Evolutionary conservation across 1,140 invertebrate genomes (phyloP), one percentile per base, ranked within the genome.

Genomic region (Cotesia glomerata): DNA sequence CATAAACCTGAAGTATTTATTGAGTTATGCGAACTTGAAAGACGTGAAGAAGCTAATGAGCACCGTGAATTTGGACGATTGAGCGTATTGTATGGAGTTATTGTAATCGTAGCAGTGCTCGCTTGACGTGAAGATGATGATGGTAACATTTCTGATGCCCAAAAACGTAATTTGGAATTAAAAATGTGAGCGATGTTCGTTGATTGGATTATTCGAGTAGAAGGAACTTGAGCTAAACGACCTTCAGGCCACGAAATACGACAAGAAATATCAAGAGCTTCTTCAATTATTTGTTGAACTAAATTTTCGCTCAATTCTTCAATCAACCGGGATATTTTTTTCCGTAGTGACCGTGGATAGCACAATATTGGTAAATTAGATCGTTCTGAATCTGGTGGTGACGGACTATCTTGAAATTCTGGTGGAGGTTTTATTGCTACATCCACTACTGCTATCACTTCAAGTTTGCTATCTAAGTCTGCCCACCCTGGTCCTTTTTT

Each of bases 11-110:
- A 90, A 4, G 91, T 92, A 49, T 92, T 89, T 67, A 95, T 89
- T 0, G 93, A 94, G 78, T 94, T 95, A 80, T 95, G 93, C 58
- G 93, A 94, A 79, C 92, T 94, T 52, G 93, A 94, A 0, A 94
- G 86, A 4, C 93, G 89, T 14, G 93, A 93, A 3, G 90, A 90
- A 0, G 92, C 91, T 0, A 94, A 81, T 0, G 93, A 94, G 75
- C 90, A 93, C 2, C 92, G 85, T 0, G 93, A 93, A 74, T 91
- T 92, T 11, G 92, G 92, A 74, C 92, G 88, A 80, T 90, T 89
- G 4, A 83, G 84, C 64, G 85, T 87, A 61, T 82, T 87, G 39
- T 87, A 87, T 0, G 86, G 86, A 4, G 85, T 87, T 16, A 87
- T 87, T 5, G 81, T 81, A 13, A 87, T 81, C 0, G 85, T 81